phyloP scores from a whole-genome alignment of 2,888 invertebrate species.

The Habrosyne pyritoides region DNA sequence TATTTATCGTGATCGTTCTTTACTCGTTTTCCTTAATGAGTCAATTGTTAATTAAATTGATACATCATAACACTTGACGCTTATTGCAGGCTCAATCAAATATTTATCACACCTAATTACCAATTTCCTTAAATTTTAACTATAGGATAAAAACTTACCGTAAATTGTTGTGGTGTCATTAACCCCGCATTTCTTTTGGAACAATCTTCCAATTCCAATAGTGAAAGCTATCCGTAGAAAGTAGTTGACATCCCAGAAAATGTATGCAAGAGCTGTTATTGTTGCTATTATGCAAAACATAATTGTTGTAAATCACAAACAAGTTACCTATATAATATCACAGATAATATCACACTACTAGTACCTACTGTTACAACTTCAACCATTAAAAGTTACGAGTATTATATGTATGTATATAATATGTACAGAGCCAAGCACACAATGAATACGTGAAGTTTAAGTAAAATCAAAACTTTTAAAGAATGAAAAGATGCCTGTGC shows the following conservation, averaged over 20 bases:
- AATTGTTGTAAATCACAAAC: constrained; percentile 17
- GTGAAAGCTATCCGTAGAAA: constrained; percentile 89
- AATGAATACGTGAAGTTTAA: neutral
- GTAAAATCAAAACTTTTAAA: neutral
- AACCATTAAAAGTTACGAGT: neutral
- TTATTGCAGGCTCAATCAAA: too few species aligned
- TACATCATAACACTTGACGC: too few species aligned
- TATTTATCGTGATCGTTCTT: too few species aligned
- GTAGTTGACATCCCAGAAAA: constrained; percentile 91
- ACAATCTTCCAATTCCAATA: constrained; percentile 86
- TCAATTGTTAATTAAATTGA: too few species aligned
- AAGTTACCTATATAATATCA: neutral
- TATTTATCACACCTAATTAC: neutral
- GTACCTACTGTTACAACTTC: neutral
- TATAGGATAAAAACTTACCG: constrained; percentile 80
- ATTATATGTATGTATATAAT: too few species aligned
- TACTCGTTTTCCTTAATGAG: too few species aligned
- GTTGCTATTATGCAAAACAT: constrained; percentile 69
- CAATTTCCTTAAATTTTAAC: neutral
- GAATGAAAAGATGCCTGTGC: neutral
- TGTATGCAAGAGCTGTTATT: constrained; percentile 83
- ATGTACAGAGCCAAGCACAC: neutral
- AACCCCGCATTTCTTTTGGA: constrained; percentile 87
- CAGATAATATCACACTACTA: neutral
- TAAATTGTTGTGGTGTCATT: constrained; percentile 89